phyloP scores from a whole-genome alignment of 2,113 vertebrate species.

The Sinocyclocheilus grahami region DNA sequence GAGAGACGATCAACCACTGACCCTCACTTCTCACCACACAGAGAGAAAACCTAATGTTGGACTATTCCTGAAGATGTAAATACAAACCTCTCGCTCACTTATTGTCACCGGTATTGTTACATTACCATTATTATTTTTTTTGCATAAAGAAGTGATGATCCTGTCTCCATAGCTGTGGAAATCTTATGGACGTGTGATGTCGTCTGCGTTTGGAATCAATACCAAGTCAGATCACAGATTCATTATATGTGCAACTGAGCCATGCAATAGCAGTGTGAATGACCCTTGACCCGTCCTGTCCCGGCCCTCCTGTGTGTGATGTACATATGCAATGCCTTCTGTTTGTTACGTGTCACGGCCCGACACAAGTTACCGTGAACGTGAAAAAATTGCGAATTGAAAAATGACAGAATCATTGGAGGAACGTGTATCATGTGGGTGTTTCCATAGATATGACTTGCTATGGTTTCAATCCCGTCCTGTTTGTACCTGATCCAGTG shows the following conservation, averaged over 20 bases:
- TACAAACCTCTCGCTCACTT: conserved; percentile 22
- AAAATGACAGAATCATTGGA: neutral
- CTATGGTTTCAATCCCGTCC: conserved; percentile 34
- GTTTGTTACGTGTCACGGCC: conserved; percentile 43
- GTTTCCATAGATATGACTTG: conserved; percentile 62
- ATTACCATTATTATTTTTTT: neutral
- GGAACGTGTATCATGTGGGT: conserved; percentile 32
- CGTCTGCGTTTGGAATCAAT: conserved; percentile 50
- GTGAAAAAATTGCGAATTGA: conserved; percentile 6
- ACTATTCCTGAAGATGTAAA: conserved; percentile 31
- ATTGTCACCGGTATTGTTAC: neutral
- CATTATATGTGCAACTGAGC: conserved; percentile 65
- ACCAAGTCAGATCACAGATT: conserved; percentile 56
- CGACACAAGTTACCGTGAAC: conserved; percentile 54
- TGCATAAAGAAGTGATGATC: neutral
- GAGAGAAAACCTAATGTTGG: conserved; percentile 11
- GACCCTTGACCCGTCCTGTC: conserved; percentile 18
- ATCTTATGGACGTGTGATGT: conserved; percentile 25
- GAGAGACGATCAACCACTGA: conserved; percentile 15
- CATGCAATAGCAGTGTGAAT: conserved; percentile 60
- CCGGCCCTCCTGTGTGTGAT: conserved; percentile 52
- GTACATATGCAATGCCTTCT: conserved; percentile 74
- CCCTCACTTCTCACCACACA: conserved; percentile 41
- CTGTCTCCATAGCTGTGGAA: conserved; percentile 31
- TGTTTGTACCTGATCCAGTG: neutral